phyloP scores from a whole-genome alignment of 2,888 invertebrate genomes.

The Barypeithes pellucidus region DNA sequence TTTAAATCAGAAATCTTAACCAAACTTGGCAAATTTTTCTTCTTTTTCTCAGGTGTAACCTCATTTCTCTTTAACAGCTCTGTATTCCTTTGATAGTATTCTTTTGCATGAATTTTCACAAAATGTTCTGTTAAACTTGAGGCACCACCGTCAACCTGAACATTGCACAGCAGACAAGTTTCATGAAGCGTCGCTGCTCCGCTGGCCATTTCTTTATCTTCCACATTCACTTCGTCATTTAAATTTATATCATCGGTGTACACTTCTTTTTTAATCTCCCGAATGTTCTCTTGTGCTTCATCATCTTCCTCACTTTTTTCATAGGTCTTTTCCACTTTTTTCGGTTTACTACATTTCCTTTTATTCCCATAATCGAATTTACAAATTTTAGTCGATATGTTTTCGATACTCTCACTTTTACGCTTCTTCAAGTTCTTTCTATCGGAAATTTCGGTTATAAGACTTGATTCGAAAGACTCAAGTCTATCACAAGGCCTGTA shows the following conservation, averaged over 20 bases:
- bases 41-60: constrained; percentile 60
- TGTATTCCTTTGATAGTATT: constrained; percentile 66
- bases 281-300: background rate
- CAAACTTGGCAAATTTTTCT: constrained; percentile 67
- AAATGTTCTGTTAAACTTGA: constrained; percentile 73
- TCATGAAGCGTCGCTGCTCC: constrained; percentile 57
- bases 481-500: background rate
- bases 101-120: constrained; percentile 72
- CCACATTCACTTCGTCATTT: background rate
- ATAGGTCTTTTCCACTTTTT: constrained; percentile 62
- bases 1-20: constrained; percentile 68
- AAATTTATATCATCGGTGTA: constrained; percentile 9
- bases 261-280: constrained; percentile 14
- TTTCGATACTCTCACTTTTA: constrained; percentile 60
- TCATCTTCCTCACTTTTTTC: constrained; percentile 4
- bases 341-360: constrained; percentile 69
- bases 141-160: constrained; percentile 69
- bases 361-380: constrained; percentile 64
- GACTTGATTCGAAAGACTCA: constrained; percentile 59
- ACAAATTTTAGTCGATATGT: constrained; percentile 62
- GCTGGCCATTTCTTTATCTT: background rate
- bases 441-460: constrained; percentile 66
- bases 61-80: background rate
- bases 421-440: constrained; percentile 65
- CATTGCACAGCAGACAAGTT: constrained; percentile 73